These are phyloP conservation scores for Xiphophorus birchmanni DNA, from an alignment of 2,797 vertebrate species.

Conservation along the genomic window DNA sequence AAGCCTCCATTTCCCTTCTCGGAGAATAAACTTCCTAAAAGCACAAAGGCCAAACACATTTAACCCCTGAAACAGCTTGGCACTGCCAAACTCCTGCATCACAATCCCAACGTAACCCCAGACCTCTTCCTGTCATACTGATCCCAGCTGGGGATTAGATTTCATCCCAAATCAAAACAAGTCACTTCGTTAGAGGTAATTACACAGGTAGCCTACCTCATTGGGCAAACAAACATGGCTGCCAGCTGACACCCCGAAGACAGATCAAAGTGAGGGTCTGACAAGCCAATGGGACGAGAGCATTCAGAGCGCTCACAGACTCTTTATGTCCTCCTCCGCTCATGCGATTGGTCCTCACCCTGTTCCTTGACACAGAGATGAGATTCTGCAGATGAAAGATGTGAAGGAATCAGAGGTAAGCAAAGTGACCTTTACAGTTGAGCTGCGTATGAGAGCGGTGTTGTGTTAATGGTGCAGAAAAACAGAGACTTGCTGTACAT, in stretches of 20 bases:
- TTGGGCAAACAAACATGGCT: constrained; percentile 80
- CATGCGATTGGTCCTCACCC: constrained; percentile 9
- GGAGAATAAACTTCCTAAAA: constrained; percentile 37
- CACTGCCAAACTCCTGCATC: constrained; percentile 42
- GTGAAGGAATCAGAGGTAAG: constrained; percentile 40
- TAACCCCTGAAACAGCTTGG: constrained; percentile 15
- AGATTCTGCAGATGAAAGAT: constrained; percentile 51
- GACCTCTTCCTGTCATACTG: constrained; percentile 57
- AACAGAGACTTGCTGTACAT: constrained; percentile 16
- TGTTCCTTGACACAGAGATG: constrained; percentile 5
- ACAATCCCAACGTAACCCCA: constrained; percentile 49
- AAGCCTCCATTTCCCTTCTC: constrained; percentile 25
- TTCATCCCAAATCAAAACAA: constrained; percentile 82
- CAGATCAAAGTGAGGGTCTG: constrained; percentile 75
- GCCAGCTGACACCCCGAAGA: constrained; percentile 76
- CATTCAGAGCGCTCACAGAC: constrained; percentile 37
- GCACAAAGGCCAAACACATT: constrained; percentile 13
- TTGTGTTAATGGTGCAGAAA: constrained; percentile 69
- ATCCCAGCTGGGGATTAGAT: constrained; percentile 70
- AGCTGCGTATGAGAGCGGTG: constrained; percentile 49
- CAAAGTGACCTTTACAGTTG: constrained; percentile 58
- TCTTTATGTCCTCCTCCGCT: constrained; percentile 30
- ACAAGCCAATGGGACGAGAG: constrained; percentile 49
- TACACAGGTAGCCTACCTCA: constrained; percentile 79
- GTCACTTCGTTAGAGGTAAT: constrained; percentile 82